These are phyloP conservation scores for Heloderma charlesbogerti DNA, from an alignment of 2,113 vertebrate species.

Conservation along the genomic window DNA sequence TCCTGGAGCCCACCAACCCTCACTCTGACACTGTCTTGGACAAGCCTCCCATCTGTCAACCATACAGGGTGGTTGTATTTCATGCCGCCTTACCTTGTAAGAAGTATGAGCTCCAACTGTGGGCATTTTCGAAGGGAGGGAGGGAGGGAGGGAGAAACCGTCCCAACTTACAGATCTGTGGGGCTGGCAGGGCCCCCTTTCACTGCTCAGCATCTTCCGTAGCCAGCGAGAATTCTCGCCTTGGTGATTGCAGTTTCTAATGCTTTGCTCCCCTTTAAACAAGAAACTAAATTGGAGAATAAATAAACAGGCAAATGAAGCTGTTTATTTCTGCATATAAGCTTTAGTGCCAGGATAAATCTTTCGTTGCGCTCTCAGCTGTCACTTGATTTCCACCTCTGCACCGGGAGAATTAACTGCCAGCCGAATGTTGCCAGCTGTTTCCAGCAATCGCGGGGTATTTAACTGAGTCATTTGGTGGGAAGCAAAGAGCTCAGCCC, in stretches of 20 bases:
- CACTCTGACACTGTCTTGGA: too few relatives aligned
- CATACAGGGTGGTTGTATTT: too few relatives aligned
- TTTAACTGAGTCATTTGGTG: constrained; percentile 1
- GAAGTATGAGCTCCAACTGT: not conserved
- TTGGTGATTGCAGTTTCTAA: not conserved
- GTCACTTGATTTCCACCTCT: constrained; percentile 20
- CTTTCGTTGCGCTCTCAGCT: not conserved
- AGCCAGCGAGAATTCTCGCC: not conserved
- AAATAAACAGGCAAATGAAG: constrained; percentile 35
- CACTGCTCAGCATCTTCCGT: not conserved
- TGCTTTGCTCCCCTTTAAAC: not conserved
- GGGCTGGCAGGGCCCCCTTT: not conserved
- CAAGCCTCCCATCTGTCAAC: too few relatives aligned
- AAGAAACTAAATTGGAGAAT: constrained; percentile 32
- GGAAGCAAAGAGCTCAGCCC: not conserved
- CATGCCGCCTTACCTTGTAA: not conserved
- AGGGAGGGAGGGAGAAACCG: not conserved
- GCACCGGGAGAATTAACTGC: constrained; percentile 8
- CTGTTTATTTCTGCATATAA: constrained; percentile 30
- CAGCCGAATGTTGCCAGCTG: constrained; percentile 3
- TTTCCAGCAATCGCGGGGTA: not conserved
- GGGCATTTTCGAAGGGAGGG: too few relatives aligned
- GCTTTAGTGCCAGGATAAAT: constrained; percentile 30
- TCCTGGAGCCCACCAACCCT: not conserved
- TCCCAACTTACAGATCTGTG: too few relatives aligned